Base-by-base conservation (phyloP, 2,113 vertebrate genomes). In the Rhombomys opimus region DNA sequence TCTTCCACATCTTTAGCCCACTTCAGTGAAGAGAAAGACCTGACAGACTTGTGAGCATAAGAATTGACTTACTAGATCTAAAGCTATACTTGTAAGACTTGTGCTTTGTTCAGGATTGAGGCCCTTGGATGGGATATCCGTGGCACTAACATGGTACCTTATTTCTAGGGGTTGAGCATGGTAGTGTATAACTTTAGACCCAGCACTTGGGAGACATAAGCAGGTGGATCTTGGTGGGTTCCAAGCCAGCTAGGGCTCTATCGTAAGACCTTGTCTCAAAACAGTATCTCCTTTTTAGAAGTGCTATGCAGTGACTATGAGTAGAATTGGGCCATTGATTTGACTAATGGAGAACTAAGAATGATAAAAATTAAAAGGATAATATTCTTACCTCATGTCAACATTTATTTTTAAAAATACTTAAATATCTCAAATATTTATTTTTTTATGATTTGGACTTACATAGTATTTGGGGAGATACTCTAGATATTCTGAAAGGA, bases 261-360 rank as follows among this genome's bases (percentile, higher is more conserved):
- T 2, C 1, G 38, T 41, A 12, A 75, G 38, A 75, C 72, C 2
- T 35, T 46, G 11, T 75, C 73, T 46, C 41, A 41, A 75, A 75
- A 10, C 46, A 87, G 41, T 13, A 92, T 86, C 11, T 77, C 18
- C n/a, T 30, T 80, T 80, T 30, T 18, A 57, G 8, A 52, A 32
- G 27, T 32, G 27, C 73, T 81, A 18, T 52, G 87, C 94, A 59
- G 30, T 85, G 52, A 35, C 7, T 63, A 18, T 59, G 59, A 22
- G 86, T 52, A n/a, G 77, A 54, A 91, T 61, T 57, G 30, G 30
- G 68, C n/a, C 17, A 61, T 67, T 77, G 52, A 80, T 75, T 84
- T 90, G 46, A 25, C 59, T 72, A 85, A 90, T 41, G 25, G 32
- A 75, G 81, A 97, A 38, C 23, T 12, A 73, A 91, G 63, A 91